Base-by-base conservation (phyloP, 2,888 invertebrate genomes). In the Trichopria drosophilae region DNA sequence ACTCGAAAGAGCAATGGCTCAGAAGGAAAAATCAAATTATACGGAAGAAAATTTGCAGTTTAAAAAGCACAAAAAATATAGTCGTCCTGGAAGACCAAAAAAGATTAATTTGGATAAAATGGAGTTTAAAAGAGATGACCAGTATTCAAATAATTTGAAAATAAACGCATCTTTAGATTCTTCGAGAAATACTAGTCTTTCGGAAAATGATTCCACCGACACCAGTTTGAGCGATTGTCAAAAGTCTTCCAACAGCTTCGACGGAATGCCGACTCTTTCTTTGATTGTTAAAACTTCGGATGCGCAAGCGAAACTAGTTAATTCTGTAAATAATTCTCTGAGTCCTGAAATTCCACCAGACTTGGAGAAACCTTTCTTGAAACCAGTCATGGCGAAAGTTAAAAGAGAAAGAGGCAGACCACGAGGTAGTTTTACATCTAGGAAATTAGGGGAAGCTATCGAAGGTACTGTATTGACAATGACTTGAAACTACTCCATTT, bases 11-110 rank as follows among this genome's bases (percentile, higher is more conserved):
- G 86, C 87, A 7, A 87, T 87, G 62, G 86, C 86, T 1, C 78
- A 86, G 10, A 87, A 87, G 67, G 85, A 87, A 68, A 87, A 86
- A 61, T 83, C 83, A 1, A 85, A 84, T 62, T 82, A 82, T 37
- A 75, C 74, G 0, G 71, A 68, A 36, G 75, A 74, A 46, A 67
- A 63, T 54, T 58, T 65, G 22, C 67, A 69, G 16, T 64, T 61
- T 35, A 68, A 67, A 26, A 69, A 68, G 51, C 66, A 68, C 26
- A 67, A 67, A 51, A 73, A 65, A 43, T 69, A 72, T 39, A 70
- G 49, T 20, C 71, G 65, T 50, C 72, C 73, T 6, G 73, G 73
- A 1, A 61, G 73, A 22, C 73, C 73, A 3, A 75, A 68, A 51
- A 73, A 70, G 29, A 4, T 57, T 10, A 41, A 52, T 40, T 26